Conservation (phyloP, 2,113 vertebrate genomes). For the Periophthalmus modestus region DNA sequence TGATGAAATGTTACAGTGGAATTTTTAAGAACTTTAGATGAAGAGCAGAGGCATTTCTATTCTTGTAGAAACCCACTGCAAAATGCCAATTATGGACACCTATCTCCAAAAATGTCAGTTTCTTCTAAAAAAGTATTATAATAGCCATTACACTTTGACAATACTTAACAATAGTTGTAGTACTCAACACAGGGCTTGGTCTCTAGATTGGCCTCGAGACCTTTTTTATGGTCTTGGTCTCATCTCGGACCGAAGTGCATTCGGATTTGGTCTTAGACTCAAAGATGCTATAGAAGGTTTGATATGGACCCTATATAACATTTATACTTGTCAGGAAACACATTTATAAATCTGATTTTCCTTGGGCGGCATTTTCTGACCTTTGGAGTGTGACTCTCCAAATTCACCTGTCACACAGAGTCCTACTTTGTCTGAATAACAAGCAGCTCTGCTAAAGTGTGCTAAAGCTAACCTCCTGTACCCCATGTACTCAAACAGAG, state of each 20-base stretch:
- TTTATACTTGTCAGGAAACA: not conserved
- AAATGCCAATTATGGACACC: too few relatives aligned
- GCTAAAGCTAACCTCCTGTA: not conserved
- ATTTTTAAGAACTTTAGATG: not conserved
- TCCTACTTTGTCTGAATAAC: not conserved
- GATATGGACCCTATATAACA: not conserved
- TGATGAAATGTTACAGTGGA: not conserved
- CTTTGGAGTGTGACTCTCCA: slow-evolving; percentile 2
- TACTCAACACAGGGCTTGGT: too few relatives aligned
- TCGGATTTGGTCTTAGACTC: too few relatives aligned
- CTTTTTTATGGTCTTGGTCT: too few relatives aligned
- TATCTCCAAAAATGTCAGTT: too few relatives aligned
- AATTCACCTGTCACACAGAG: not conserved
- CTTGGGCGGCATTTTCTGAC: slow-evolving; percentile 2
- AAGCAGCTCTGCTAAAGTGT: not conserved
- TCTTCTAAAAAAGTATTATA: too few relatives aligned
- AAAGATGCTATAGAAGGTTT: too few relatives aligned
- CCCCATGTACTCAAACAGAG: slow-evolving; percentile 43
- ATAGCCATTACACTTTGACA: too few relatives aligned
- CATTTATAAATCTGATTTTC: not conserved
- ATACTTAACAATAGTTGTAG: too few relatives aligned
- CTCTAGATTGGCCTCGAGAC: too few relatives aligned
- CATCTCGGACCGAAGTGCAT: too few relatives aligned
- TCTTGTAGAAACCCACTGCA: too few relatives aligned
- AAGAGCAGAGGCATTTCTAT: not conserved